Conservation (phyloP, 2,888 invertebrate species). For the Brachylomia viminalis region DNA sequence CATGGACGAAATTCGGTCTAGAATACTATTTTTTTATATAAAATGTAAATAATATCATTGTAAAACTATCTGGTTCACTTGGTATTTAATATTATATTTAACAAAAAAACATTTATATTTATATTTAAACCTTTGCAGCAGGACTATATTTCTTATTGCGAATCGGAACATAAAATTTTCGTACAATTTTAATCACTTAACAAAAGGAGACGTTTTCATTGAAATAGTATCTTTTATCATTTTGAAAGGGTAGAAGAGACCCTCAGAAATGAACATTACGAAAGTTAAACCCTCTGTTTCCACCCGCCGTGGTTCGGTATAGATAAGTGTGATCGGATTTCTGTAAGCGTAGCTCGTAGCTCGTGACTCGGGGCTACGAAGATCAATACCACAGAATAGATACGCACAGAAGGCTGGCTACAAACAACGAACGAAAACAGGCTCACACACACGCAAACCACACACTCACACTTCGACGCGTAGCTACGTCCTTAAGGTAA, state of each 20-base stretch:
- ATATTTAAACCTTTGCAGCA: not conserved
- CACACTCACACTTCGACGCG: not conserved
- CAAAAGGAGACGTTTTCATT: conserved; percentile 9
- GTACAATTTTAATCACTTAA: conserved; percentile 33
- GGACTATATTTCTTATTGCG: not conserved
- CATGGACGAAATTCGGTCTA: not conserved
- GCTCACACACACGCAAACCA: not conserved
- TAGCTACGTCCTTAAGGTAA: not conserved
- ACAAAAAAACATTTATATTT: no score
- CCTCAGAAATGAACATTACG: conserved; percentile 36
- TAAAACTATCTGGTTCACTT: not conserved
- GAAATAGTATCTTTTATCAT: conserved; percentile 13
- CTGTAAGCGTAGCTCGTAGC: conserved; percentile 52
- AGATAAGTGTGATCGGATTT: conserved; percentile 58
- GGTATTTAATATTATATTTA: not conserved
- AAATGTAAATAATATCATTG: no score
- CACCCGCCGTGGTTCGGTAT: conserved; percentile 31
- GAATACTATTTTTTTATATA: not conserved
- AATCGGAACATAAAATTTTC: not conserved
- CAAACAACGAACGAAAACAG: not conserved
- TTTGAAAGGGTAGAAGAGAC: conserved; percentile 16
- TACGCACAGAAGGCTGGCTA: not conserved
- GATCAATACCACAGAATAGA: conserved; percentile 55
- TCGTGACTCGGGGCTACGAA: conserved; percentile 46
- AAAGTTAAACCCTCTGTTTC: conserved; percentile 32